Percentiles rank a stretch among this genome's conserved stretches.
Evolutionary conservation across 2,797 vertebrate species (phyloP).

Genomic region (Lepilemur septentrionalis): DNA sequence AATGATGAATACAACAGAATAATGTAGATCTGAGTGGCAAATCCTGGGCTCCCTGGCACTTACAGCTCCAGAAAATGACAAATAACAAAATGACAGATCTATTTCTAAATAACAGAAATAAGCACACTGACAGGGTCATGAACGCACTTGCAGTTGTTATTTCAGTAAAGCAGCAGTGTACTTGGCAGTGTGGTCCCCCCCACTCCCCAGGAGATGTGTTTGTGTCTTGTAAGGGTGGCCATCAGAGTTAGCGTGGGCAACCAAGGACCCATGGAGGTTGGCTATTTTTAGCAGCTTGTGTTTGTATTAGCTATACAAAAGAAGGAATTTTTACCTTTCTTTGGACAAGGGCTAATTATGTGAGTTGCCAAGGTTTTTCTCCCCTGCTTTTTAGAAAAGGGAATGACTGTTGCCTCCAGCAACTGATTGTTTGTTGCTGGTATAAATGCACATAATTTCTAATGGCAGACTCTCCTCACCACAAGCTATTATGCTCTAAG

Average conservation of each 20-base stretch:
- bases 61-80: constrained; percentile 28
- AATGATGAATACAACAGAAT: not conserved
- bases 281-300: constrained; percentile 54
- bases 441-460: constrained; percentile 65
- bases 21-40: not conserved
- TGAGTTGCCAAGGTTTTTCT: constrained; percentile 59
- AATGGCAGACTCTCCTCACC: constrained; percentile 20
- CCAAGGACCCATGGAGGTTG: constrained; percentile 47
- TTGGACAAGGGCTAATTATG: constrained; percentile 58
- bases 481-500: not conserved
- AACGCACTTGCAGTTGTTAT: not conserved
- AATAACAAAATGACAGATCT: not conserved
- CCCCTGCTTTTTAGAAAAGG: not conserved
- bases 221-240: constrained; percentile 60
- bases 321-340: constrained; percentile 63
- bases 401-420: constrained; percentile 60
- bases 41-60: not conserved
- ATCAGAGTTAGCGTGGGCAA: constrained; percentile 64
- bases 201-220: not conserved
- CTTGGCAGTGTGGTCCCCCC: constrained; percentile 37
- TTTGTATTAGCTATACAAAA: constrained; percentile 68
- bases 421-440: constrained; percentile 65
- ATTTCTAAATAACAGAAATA: constrained; percentile 2
- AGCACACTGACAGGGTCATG: not conserved
- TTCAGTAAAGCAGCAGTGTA: constrained; percentile 33